phyloP scores from a whole-genome alignment of 2,888 invertebrate genomes.

The Apamea sordens region DNA sequence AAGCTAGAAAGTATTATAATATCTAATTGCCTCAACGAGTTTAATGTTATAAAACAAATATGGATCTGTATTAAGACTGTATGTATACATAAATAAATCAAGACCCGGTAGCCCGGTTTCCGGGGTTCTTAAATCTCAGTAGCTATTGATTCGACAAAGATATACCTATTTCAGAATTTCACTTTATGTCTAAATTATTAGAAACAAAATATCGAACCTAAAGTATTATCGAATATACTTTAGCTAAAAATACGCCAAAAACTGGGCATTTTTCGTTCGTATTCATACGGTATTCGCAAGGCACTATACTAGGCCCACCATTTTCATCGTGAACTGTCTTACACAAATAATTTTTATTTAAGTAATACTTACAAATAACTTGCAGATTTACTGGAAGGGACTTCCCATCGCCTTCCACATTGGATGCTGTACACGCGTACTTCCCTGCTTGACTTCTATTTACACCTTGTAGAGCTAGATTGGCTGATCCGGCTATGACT shows the following conservation, averaged over 20 bases:
- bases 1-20: neutral
- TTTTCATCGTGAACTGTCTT: neutral
- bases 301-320: neutral
- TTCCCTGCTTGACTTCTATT: constrained; percentile 95
- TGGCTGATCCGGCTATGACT: constrained; percentile 96
- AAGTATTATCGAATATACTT: neutral
- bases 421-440: constrained; percentile 97
- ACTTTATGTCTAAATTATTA: neutral
- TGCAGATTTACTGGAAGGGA: constrained; percentile 95
- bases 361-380: constrained; percentile 95
- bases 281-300: neutral
- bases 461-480: constrained; percentile 95
- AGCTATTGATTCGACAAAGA: neutral
- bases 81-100: neutral
- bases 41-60: neutral
- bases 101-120: neutral
- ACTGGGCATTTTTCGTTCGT: neutral
- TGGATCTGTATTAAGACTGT: neutral
- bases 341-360: neutral
- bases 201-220: neutral
- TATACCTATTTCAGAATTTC: neutral
- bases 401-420: constrained; percentile 97
- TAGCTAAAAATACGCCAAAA: neutral
- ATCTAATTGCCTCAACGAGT: neutral
- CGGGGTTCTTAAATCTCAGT: neutral